Evolutionary conservation across 1,140 invertebrate species (phyloP), one percentile per base, ranked within the genome.

Genomic region (Pseudoatta argentina): DNA sequence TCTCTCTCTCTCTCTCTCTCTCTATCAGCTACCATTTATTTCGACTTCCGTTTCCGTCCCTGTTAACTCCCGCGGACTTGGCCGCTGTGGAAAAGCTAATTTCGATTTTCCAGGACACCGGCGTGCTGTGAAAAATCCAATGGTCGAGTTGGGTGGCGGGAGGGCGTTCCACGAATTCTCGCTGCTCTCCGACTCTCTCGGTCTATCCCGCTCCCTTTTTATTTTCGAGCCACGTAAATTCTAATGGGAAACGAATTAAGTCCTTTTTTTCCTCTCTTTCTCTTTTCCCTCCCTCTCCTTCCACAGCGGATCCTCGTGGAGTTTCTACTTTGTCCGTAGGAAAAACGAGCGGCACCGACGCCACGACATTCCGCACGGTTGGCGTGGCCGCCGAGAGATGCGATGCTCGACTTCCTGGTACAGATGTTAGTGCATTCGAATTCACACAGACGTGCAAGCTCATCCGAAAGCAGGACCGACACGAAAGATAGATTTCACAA

Each of bases 241-340:
- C 85, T 87, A 87, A 90, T 89, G 79, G 88, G 88, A 85, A 87
- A 90, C 89, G 89, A 89, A 89, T 89, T 89, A 89, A 89, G 85
- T 71, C 53, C 69, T 69, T 81, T 73, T 88, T 82, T 66, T 30
- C 12, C 18, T 34, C 21, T 18, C 48, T 57, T 24, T 5, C 18
- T 21, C 7, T 18, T 12, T 3, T 6, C 6, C 30, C 30, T 34
- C 30, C 27, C 34, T 76, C 53, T 39, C 18, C 12, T 12, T 14
- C 61, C 61, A 27, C 12, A 51, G 10, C 30, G 59, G 27, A 59
- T 71, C n/a, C 55, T 71, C 73, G 81, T 39, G 48, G 53, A 87
- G 85, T 86, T 88, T 75, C 87, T 81, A 79, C 55, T 88, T 86
- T 64, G 75, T 48, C 48, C 59, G 69, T 21, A 66, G 88, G 66